These are phyloP conservation scores for Chrysemys picta DNA, from an alignment of 2,113 vertebrate genomes.

Conservation along the genomic window DNA sequence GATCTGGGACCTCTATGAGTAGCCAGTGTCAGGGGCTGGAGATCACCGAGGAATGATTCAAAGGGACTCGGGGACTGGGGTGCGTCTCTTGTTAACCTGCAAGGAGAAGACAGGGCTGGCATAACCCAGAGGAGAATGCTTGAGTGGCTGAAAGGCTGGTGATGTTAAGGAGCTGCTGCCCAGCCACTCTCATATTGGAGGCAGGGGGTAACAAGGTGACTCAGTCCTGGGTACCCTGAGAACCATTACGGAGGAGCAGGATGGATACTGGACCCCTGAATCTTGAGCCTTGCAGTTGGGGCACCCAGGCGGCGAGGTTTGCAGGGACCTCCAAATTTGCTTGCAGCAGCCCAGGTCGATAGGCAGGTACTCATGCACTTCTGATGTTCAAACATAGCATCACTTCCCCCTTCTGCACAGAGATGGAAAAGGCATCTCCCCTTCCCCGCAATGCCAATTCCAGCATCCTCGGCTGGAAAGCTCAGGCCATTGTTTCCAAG, in stretches of 20 bases:
- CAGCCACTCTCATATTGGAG: neutral
- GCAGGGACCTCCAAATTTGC: rapidly evolving
- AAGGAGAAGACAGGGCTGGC: no score
- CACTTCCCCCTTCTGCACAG: neutral
- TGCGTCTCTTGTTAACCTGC: no score
- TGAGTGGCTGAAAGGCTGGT: no score
- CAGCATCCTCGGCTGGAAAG: neutral
- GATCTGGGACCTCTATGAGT: no score
- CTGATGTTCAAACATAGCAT: neutral
- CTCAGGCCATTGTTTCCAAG: neutral
- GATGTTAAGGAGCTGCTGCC: no score
- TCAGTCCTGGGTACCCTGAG: neutral
- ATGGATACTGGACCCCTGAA: rapidly evolving
- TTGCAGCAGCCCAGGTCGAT: no score
- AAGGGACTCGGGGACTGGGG: no score
- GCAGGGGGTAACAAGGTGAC: neutral
- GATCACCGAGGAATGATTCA: no score
- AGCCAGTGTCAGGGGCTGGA: no score
- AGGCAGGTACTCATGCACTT: neutral
- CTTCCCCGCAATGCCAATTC: neutral
- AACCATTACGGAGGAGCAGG: neutral
- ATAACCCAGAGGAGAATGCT: no score
- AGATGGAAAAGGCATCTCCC: neutral
- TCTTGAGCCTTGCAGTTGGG: no score
- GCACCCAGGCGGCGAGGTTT: rapidly evolving